Evolutionary conservation across 1,140 invertebrate genomes (phyloP).

Genomic region (Ganaspis sp.): DNA sequence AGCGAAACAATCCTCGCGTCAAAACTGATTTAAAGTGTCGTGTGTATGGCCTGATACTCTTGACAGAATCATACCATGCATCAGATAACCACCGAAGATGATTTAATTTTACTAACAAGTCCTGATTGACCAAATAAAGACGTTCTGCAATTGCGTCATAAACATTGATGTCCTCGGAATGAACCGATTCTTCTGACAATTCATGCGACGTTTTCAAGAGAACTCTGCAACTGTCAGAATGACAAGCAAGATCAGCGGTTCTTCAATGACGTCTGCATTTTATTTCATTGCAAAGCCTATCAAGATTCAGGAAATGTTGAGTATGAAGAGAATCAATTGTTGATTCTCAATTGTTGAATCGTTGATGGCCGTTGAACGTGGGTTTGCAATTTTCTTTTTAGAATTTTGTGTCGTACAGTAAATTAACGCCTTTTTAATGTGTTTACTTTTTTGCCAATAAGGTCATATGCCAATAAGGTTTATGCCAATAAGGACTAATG

Average conservation of each 20-base stretch:
- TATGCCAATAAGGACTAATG: too few relatives aligned
- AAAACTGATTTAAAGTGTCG: not conserved
- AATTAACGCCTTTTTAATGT: not conserved
- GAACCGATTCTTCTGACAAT: conserved; percentile 10
- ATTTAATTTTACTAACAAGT: conserved; percentile 4
- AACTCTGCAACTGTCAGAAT: not conserved
- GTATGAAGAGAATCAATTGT: too few relatives aligned
- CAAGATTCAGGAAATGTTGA: not conserved
- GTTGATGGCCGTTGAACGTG: too few relatives aligned
- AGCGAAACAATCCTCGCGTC: not conserved
- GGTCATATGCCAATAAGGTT: too few relatives aligned
- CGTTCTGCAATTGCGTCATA: conserved; percentile 9
- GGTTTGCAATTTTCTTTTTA: too few relatives aligned
- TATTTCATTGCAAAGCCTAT: not conserved
- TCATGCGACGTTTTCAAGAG: not conserved
- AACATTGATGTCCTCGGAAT: not conserved
- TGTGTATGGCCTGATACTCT: not conserved
- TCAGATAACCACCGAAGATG: not conserved
- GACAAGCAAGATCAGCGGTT: not conserved
- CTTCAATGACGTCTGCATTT: conserved; percentile 16
- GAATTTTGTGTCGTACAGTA: too few relatives aligned
- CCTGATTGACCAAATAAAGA: conserved; percentile 17
- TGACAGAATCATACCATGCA: not conserved
- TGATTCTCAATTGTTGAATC: too few relatives aligned
- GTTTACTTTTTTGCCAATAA: too few relatives aligned